These are phyloP conservation scores for Eremophila alpestris DNA, from an alignment of 2,797 vertebrate species.

Conservation along the genomic window DNA sequence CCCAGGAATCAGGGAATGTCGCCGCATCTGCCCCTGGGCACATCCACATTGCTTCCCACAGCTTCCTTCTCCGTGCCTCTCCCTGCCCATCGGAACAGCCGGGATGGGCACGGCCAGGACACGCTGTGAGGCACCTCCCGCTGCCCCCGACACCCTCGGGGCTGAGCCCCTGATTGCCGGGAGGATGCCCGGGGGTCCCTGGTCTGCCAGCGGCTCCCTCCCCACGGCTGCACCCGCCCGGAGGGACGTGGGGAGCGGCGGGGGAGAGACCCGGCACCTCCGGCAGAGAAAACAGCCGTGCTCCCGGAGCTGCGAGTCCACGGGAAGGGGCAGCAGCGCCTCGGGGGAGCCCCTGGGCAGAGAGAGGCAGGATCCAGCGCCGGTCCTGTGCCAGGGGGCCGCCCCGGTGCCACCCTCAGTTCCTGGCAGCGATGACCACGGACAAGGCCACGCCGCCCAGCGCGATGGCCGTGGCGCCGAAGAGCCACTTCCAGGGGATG, in stretches of 20 bases:
- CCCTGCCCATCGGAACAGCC: rapidly evolving
- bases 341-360: background rate
- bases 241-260: rapidly evolving
- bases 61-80: background rate
- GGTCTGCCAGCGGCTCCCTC: background rate
- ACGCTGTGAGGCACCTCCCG: rapidly evolving
- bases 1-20: background rate
- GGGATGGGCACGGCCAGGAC: rapidly evolving
- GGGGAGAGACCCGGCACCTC: background rate
- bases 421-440: constrained; percentile 95
- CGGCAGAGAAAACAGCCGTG: background rate
- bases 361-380: background rate
- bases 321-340: background rate
- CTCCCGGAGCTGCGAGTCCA: background rate
- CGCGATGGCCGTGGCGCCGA: constrained; percentile 92
- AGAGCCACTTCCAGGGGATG: constrained; percentile 98
- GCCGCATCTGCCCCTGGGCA: background rate
- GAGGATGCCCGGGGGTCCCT: background rate
- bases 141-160: rapidly evolving
- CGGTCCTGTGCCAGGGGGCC: background rate
- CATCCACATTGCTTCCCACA: background rate
- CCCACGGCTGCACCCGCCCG: rapidly evolving
- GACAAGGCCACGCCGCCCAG: constrained; percentile 96
- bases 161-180: rapidly evolving
- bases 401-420: constrained; percentile 63